These are phyloP conservation scores for Heliconius hermathena DNA, from an alignment of 1,140 invertebrate genomes.

Conservation along the genomic window DNA sequence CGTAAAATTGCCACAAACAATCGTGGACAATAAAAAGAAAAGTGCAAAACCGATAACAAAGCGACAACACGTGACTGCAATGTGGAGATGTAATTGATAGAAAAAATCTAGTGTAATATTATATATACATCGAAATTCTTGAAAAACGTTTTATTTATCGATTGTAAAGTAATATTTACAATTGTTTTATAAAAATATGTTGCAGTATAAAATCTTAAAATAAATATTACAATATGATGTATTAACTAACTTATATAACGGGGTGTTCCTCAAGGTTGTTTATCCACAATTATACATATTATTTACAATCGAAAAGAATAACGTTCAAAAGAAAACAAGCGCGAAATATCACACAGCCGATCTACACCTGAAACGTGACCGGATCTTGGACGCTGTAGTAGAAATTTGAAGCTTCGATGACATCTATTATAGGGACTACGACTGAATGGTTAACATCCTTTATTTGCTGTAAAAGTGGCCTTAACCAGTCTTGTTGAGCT, in stretches of 20 bases:
- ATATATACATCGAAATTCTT: not conserved
- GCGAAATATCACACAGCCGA: constrained; percentile 9
- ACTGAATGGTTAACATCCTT: constrained; percentile 90
- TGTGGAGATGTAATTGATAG: not conserved
- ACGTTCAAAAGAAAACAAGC: constrained; percentile 5
- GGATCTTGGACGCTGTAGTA: constrained; percentile 82
- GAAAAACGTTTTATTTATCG: not conserved
- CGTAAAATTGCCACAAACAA: not conserved
- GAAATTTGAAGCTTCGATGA: constrained; percentile 85
- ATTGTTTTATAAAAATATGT: not conserved
- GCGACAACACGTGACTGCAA: constrained; percentile 10
- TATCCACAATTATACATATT: constrained; percentile 17
- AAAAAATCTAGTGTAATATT: not conserved
- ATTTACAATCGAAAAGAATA: constrained; percentile 9
- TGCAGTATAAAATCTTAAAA: not conserved
- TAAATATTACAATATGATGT: not conserved
- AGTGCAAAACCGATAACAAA: constrained; percentile 5
- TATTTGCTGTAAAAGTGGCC: constrained; percentile 93
- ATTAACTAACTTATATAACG: not conserved
- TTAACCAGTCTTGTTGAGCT: constrained; percentile 90
- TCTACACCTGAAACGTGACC: constrained; percentile 88
- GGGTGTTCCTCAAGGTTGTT: constrained; percentile 12
- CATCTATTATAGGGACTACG: constrained; percentile 96
- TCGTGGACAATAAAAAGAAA: not conserved
- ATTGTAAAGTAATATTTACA: not conserved